Evolutionary conservation across 92 coral and sea anemone species (phyloP).

Genomic region (Epizoanthus scotinus): DNA sequence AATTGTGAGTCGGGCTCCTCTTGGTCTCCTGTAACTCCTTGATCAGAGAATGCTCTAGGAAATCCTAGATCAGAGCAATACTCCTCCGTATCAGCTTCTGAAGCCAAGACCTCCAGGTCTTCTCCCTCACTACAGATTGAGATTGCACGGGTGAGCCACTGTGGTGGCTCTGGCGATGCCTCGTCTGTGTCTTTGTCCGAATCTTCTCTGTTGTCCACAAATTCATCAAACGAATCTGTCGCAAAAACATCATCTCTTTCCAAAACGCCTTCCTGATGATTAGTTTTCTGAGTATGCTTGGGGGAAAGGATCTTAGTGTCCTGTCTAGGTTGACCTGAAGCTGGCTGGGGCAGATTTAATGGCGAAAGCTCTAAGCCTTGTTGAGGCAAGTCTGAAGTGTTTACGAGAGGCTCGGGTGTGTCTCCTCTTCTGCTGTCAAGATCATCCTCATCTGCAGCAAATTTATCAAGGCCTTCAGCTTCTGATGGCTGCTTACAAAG

Average conservation of each 20-base stretch:
- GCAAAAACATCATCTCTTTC: constrained; percentile 61
- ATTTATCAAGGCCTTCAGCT: constrained; percentile 70
- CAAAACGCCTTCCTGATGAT: not conserved
- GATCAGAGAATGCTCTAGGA: constrained; percentile 76
- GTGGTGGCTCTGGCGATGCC: constrained; percentile 52
- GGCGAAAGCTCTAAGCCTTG: not conserved
- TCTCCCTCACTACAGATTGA: constrained; percentile 97
- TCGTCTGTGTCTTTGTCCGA: constrained; percentile 3
- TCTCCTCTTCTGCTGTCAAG: constrained; percentile 43
- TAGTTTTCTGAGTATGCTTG: not conserved
- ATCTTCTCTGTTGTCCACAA: constrained; percentile 22
- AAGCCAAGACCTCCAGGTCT: constrained; percentile 87
- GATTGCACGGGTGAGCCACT: constrained; percentile 93
- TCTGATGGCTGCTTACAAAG: constrained; percentile 83
- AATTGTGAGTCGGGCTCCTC: not conserved
- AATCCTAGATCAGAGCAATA: constrained; percentile 51
- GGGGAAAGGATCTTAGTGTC: not conserved
- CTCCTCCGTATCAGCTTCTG: constrained; percentile 78
- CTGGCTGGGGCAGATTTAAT: too few relatives aligned
- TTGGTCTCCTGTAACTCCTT: constrained; percentile 33
- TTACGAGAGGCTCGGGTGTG: constrained; percentile 12
- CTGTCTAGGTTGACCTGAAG: not conserved
- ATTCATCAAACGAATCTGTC: constrained; percentile 32
- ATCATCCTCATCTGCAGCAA: constrained; percentile 75
- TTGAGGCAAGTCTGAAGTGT: constrained; percentile 1